These are phyloP conservation scores for Schmidtea mediterranea DNA, from an alignment of 1,140 invertebrate genomes.

Conservation along the genomic window DNA sequence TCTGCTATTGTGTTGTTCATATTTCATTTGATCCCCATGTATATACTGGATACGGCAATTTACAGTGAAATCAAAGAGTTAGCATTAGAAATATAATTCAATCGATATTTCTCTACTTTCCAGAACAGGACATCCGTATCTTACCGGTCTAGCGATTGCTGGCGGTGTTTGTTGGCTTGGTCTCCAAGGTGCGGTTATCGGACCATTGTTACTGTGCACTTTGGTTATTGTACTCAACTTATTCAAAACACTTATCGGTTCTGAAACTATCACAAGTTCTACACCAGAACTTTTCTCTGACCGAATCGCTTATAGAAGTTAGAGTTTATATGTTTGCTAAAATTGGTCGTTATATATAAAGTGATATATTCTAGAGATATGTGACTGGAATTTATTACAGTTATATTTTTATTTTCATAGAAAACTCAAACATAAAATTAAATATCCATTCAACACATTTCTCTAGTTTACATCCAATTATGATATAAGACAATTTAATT, in stretches of 20 bases:
- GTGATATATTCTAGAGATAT: no score
- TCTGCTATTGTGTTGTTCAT: constrained; percentile 44
- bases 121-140: constrained; percentile 69
- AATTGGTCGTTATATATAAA: no score
- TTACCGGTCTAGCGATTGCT: constrained; percentile 82
- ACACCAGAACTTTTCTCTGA: no score
- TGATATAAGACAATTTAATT: no score
- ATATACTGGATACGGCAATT: constrained; percentile 63
- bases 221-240: constrained; percentile 51
- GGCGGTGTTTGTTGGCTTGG: constrained; percentile 92
- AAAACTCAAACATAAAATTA: no score
- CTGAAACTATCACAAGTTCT: constrained; percentile 2
- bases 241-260: constrained; percentile 26
- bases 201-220: constrained; percentile 63
- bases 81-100: constrained; percentile 12
- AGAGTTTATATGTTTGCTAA: no score
- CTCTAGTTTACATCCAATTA: no score
- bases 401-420: no score
- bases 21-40: constrained; percentile 62
- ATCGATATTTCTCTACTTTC: constrained; percentile 15
- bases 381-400: no score
- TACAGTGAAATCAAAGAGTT: constrained; percentile 90
- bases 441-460: no score
- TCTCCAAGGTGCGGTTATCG: constrained; percentile 76
- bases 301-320: no score